Evolutionary conservation across 1,140 invertebrate genomes (phyloP).

Genomic region (Dendroctonus valens): DNA sequence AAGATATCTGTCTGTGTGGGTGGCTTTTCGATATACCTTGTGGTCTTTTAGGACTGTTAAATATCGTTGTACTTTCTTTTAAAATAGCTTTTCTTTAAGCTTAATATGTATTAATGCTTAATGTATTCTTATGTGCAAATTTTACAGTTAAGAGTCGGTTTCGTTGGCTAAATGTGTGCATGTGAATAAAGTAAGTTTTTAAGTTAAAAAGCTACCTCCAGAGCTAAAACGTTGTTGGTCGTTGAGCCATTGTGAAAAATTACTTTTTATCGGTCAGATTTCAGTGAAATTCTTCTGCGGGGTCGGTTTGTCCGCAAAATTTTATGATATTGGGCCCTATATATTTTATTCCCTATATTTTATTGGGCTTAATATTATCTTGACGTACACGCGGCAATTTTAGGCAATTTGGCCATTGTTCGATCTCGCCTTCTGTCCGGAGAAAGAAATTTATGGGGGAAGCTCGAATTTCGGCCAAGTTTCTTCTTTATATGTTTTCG

Average conservation of each 20-base stretch:
- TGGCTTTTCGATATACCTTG: too few species aligned
- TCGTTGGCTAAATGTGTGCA: too few species aligned
- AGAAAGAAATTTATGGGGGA: conserved; percentile 14
- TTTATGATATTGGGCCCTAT: conserved; percentile 28
- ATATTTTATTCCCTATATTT: conserved; percentile 31
- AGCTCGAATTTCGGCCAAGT: conserved; percentile 4
- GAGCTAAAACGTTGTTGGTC: background rate
- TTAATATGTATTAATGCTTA: too few species aligned
- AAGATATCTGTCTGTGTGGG: too few species aligned
- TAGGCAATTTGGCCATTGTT: conserved; percentile 24
- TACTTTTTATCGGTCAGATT: conserved; percentile 24
- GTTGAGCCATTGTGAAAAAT: conserved; percentile 25
- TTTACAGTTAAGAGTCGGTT: too few species aligned
- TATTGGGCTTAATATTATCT: conserved; percentile 31
- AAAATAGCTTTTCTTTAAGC: too few species aligned
- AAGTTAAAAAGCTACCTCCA: background rate
- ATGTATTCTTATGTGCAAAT: too few species aligned
- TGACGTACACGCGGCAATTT: conserved; percentile 24
- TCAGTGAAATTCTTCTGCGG: conserved; percentile 4
- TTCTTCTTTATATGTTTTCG: conserved; percentile 4
- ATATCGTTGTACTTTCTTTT: too few species aligned
- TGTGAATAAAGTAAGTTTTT: background rate
- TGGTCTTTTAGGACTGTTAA: too few species aligned
- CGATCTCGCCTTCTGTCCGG: conserved; percentile 8
- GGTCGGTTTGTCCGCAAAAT: conserved; percentile 29